Conservation (phyloP, 1,140 invertebrate genomes). For the Globodera ellingtonae region DNA sequence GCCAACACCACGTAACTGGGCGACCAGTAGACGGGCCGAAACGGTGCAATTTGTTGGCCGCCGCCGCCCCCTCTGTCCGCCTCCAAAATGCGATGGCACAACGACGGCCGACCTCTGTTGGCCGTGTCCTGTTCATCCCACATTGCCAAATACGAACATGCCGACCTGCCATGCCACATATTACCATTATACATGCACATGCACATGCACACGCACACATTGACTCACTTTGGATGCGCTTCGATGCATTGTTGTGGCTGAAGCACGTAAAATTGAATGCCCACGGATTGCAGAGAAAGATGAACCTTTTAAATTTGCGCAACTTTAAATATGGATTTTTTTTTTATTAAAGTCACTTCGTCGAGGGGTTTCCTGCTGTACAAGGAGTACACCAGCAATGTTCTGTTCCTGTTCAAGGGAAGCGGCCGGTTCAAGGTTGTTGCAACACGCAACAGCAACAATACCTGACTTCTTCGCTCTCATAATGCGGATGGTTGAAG, state of each 20-base stretch:
- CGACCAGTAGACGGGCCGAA: slow-evolving; percentile 11
- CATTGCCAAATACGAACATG: slow-evolving; percentile 59
- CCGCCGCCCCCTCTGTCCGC: not conserved
- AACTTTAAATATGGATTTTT: not conserved
- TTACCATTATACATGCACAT: not conserved
- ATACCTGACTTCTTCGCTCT: slow-evolving; percentile 74
- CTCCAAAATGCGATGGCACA: slow-evolving; percentile 40
- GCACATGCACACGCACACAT: slow-evolving; percentile 4
- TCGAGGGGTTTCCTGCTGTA: slow-evolving; percentile 45
- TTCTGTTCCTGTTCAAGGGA: slow-evolving; percentile 48
- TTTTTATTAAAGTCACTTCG: slow-evolving; percentile 1
- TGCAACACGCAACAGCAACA: not conserved
- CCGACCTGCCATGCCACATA: slow-evolving; percentile 37
- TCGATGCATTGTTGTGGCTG: slow-evolving; percentile 43
- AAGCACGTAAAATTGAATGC: slow-evolving; percentile 60
- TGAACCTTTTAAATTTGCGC: slow-evolving; percentile 5
- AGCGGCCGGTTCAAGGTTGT: not conserved
- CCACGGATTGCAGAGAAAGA: slow-evolving; percentile 49
- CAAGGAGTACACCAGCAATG: slow-evolving; percentile 61
- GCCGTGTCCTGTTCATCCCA: slow-evolving; percentile 61
- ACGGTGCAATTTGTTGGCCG: slow-evolving; percentile 11
- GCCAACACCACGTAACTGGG: slow-evolving; percentile 15
- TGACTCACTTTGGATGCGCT: slow-evolving; percentile 42
- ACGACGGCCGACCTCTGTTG: slow-evolving; percentile 36
- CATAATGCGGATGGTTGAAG: slow-evolving; percentile 83